These are phyloP conservation scores for Cephus pulcher DNA, from an alignment of 2,888 invertebrate genomes.

Conservation along the genomic window DNA sequence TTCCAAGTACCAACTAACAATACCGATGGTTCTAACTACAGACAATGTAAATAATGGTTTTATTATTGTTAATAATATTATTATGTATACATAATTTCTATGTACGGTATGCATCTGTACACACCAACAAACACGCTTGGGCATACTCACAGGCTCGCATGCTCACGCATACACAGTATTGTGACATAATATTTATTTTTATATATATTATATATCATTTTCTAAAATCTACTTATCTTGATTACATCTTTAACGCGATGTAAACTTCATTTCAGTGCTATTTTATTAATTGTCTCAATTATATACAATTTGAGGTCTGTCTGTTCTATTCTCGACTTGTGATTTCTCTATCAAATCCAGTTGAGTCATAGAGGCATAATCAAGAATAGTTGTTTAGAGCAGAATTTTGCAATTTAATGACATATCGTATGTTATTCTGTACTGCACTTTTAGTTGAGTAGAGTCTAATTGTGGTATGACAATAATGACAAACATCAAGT, in stretches of 20 bases:
- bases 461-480: not conserved
- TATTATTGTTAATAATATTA: conserved; percentile 23
- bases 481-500: not conserved
- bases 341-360: conserved; percentile 33
- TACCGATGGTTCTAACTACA: conserved; percentile 43
- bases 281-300: conserved; percentile 23
- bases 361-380: conserved; percentile 21
- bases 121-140: conserved; percentile 25
- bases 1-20: conserved; percentile 44
- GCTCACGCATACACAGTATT: conserved; percentile 22
- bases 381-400: conserved; percentile 13
- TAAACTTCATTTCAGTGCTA: conserved; percentile 18
- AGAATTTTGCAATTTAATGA: not conserved
- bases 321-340: conserved; percentile 28
- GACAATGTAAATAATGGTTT: conserved; percentile 38
- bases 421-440: not conserved
- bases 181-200: conserved; percentile 19
- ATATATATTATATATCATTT: conserved; percentile 17
- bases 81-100: conserved; percentile 35
- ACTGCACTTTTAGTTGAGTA: not conserved
- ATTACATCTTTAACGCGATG: conserved; percentile 17
- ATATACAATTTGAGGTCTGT: conserved; percentile 44
- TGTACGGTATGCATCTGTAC: conserved; percentile 31
- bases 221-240: conserved; percentile 23
- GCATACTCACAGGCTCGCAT: conserved; percentile 24